Conservation (phyloP, 2,888 invertebrate genomes). For the Drosophila anomelani region DNA sequence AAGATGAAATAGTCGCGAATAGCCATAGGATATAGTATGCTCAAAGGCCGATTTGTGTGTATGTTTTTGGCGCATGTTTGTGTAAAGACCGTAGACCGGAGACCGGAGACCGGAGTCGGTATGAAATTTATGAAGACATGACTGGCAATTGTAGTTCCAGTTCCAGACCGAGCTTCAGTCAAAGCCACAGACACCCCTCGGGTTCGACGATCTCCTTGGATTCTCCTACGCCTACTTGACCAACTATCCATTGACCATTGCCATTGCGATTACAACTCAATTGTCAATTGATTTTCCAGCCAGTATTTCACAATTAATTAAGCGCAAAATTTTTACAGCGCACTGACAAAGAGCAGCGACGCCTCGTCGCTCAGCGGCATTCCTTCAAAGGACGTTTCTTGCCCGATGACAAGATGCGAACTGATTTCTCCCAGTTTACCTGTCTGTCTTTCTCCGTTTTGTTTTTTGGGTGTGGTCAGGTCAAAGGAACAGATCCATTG, state of each 20-base stretch:
- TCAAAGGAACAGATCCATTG: constrained; percentile 68
- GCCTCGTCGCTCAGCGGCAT: constrained; percentile 45
- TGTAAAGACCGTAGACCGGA: constrained; percentile 42
- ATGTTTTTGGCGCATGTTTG: constrained; percentile 67
- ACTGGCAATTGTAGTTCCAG: constrained; percentile 76
- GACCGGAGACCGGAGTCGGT: constrained; percentile 47
- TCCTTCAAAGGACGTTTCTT: constrained; percentile 41
- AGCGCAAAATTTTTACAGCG: constrained; percentile 68
- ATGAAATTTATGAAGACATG: constrained; percentile 80
- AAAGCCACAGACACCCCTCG: constrained; percentile 7
- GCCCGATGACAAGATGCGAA: constrained; percentile 41
- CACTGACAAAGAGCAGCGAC: constrained; percentile 20
- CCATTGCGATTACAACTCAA: constrained; percentile 68
- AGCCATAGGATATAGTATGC: constrained; percentile 48
- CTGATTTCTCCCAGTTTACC: constrained; percentile 55
- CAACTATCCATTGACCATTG: constrained; percentile 29
- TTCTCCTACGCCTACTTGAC: constrained; percentile 58
- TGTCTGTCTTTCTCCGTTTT: constrained; percentile 18
- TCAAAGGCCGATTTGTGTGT: constrained; percentile 60
- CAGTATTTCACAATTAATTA: constrained; percentile 74
- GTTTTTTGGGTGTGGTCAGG: constrained; percentile 57
- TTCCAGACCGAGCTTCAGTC: constrained; percentile 18
- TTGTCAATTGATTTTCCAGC: constrained; percentile 55
- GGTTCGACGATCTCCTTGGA: constrained; percentile 48
- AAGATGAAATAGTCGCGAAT: constrained; percentile 79